A percentile compares a stretch with the other conserved stretches of the same genome.
Conservation (phyloP, 2,888 invertebrate genomes). For the Spisula solida region DNA sequence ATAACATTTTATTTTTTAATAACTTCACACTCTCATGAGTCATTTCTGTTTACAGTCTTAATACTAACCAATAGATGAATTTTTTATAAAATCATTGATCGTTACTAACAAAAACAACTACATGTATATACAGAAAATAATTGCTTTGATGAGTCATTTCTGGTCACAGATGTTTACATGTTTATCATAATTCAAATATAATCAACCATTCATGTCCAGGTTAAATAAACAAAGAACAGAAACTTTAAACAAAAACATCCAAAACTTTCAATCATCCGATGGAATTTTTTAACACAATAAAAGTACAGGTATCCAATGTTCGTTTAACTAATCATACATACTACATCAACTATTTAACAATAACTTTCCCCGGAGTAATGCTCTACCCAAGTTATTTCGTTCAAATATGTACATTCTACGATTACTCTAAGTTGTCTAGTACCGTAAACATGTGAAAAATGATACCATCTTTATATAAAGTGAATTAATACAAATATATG, state of each 20-base stretch:
- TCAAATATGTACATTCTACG: constrained; percentile 23
- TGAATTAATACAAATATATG: background rate
- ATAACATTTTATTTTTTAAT: too few species aligned
- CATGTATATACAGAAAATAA: background rate
- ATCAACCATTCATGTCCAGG: background rate
- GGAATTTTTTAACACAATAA: constrained; percentile 1
- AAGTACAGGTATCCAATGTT: background rate
- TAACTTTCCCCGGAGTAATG: constrained; percentile 1
- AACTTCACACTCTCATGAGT: too few species aligned
- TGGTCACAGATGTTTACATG: background rate
- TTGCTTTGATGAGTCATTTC: background rate
- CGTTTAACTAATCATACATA: background rate
- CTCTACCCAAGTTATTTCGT: background rate
- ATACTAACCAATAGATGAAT: too few species aligned
- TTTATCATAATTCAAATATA: constrained; percentile 21
- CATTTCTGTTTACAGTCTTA: too few species aligned
- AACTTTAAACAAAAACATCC: constrained; percentile 16
- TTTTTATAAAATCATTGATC: too few species aligned
- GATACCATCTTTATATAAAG: constrained; percentile 9
- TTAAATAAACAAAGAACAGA: background rate
- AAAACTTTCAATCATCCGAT: background rate
- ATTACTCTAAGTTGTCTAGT: constrained; percentile 54
- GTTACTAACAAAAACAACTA: background rate
- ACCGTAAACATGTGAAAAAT: constrained; percentile 44
- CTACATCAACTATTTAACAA: background rate